These are phyloP conservation scores for Coboldia fuscipes DNA, from an alignment of 1,140 invertebrate genomes.

Conservation along the genomic window DNA sequence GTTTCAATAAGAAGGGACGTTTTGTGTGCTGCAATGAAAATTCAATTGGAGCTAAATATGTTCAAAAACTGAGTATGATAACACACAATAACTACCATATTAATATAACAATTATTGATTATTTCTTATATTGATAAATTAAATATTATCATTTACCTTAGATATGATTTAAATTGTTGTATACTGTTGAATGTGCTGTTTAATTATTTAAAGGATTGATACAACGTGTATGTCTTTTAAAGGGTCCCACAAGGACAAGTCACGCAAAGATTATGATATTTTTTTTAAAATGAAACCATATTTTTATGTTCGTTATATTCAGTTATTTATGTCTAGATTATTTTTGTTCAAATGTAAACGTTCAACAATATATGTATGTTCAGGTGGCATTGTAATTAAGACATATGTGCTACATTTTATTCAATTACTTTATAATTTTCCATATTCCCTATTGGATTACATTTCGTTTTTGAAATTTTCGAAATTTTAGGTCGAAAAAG, in stretches of 20 bases:
- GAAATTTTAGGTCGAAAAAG: slow-evolving; percentile 14
- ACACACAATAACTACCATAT: slow-evolving; percentile 3
- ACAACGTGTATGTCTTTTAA: neutral
- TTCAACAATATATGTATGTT: neutral
- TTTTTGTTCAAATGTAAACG: neutral
- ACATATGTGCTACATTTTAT: neutral
- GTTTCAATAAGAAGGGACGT: slow-evolving; percentile 36
- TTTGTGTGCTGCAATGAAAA: slow-evolving; percentile 36
- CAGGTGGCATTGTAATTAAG: neutral
- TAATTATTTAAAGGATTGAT: neutral
- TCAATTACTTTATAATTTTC: neutral
- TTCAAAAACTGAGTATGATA: slow-evolving; percentile 23
- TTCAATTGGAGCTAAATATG: slow-evolving; percentile 22
- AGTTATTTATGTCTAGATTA: neutral
- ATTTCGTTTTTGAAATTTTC: slow-evolving; percentile 1
- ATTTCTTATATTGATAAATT: neutral
- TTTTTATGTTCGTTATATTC: too few relatives aligned
- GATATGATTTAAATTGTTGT: slow-evolving; percentile 4
- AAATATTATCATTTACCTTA: neutral
- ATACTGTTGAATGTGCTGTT: neutral
- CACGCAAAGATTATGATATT: too few relatives aligned
- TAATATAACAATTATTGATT: neutral
- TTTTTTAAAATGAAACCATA: too few relatives aligned
- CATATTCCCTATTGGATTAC: too few relatives aligned
- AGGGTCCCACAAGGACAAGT: too few relatives aligned